These are phyloP conservation scores for Pangasius djambal DNA, from an alignment of 2,797 vertebrate genomes.

Conservation along the genomic window DNA sequence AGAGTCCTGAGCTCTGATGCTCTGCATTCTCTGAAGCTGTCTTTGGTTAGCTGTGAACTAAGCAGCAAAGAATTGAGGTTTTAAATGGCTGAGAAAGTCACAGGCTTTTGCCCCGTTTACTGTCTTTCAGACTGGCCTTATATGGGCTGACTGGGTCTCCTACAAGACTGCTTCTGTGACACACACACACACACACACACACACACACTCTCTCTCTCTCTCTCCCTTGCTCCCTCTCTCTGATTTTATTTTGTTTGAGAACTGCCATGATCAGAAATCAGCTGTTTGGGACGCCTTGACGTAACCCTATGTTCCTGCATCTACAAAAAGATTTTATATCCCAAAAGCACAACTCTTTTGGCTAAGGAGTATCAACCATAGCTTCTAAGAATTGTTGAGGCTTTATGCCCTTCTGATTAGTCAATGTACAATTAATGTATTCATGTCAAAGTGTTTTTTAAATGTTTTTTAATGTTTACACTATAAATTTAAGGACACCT, in stretches of 20 bases:
- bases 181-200: not conserved
- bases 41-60: not conserved
- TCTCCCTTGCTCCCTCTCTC: not conserved
- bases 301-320: not conserved
- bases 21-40: not conserved
- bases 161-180: not conserved
- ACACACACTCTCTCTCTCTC: not conserved
- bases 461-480: not conserved
- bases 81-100: constrained; percentile 36
- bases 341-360: not conserved
- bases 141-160: constrained; percentile 53
- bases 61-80: constrained; percentile 29
- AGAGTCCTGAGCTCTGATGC: not conserved
- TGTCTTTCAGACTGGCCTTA: constrained; percentile 57
- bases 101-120: constrained; percentile 47
- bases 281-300: not conserved
- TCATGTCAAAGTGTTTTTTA: not conserved
- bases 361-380: not conserved
- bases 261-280: not conserved
- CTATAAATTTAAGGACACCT: not conserved
- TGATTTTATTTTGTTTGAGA: not conserved
- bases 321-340: not conserved
- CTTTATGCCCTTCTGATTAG: not conserved
- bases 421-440: not conserved
- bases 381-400: not conserved